Evolutionary conservation across 2,113 vertebrate genomes (phyloP).

Genomic region (Nestor notabilis): DNA sequence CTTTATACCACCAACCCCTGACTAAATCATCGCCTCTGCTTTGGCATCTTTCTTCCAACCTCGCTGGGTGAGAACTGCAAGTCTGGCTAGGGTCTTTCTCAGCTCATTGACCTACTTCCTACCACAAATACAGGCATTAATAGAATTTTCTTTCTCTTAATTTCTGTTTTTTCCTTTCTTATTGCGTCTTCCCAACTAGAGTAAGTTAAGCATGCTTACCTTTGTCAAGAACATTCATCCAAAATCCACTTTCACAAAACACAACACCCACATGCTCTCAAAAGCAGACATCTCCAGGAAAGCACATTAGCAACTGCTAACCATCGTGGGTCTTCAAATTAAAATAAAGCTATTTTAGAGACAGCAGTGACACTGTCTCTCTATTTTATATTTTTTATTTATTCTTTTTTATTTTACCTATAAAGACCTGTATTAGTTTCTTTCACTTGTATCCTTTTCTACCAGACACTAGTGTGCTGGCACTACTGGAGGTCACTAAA

Average conservation of each 20-base stretch:
- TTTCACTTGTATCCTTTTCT: background rate
- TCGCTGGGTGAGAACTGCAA: background rate
- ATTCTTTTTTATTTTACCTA: background rate
- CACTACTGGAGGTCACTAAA: background rate
- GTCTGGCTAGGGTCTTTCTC: background rate
- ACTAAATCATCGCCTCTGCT: background rate
- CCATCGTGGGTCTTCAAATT: background rate
- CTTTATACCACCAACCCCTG: background rate
- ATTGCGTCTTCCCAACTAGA: background rate
- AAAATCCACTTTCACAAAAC: background rate
- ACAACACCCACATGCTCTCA: background rate
- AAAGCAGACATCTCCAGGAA: background rate
- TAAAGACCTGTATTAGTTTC: background rate
- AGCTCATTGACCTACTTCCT: conserved; percentile 11
- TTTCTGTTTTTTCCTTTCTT: background rate
- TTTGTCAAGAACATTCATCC: background rate
- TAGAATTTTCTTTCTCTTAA: background rate
- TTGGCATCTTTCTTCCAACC: background rate
- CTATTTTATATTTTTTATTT: background rate
- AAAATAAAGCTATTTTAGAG: background rate
- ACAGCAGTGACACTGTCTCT: background rate
- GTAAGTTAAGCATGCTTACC: background rate
- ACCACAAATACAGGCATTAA: background rate
- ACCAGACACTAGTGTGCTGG: background rate
- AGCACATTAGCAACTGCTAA: background rate